Evolutionary conservation across 2,888 invertebrate genomes (phyloP), one percentile per base, ranked within the genome.

Genomic region (Philereme transversata): DNA sequence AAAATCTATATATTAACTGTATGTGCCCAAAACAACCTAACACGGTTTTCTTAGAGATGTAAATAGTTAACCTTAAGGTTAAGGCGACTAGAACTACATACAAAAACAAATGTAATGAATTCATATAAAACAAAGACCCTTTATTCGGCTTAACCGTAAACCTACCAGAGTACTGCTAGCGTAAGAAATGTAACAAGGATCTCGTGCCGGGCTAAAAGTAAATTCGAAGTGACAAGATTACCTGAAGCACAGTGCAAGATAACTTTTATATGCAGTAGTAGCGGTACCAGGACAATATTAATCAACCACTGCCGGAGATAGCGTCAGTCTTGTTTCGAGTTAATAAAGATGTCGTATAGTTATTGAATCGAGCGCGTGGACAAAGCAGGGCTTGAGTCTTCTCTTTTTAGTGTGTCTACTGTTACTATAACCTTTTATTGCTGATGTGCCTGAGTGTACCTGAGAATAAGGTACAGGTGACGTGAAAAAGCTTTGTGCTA

Each of bases 181-280:
- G 81, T 78, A 78, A 81, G 78, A 76, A 77, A 78, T 73, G 80
- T 80, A 82, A 81, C 82, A 76, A 72, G 76, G 77, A 77, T 80
- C 75, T 71, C 66, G 71, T 41, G 22, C 54, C 22, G 47, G 71
- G 70, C 70, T 71, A 69, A 72, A 72, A 76, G 75, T 71, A 79
- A 83, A 85, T 80, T 84, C 79, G 76, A 83, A 83, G 81, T 83
- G 87, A 87, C 85, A 83, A 80, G 78, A 82, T 84, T 81, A 82
- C 81, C 73, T 74, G 72, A 75, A 78, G 74, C 77, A 78, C 57
- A 52, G 61, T 41, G 50, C 41, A 38, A 11, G 34, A 54, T 35
- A 57, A 4, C 4, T 51, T 46, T 33, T 7, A 5, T n/a, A 50
- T 5, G 22, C 41, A 54, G 46, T 43, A 22, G 22, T 22, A 22